A percentile compares a stretch with the other conserved stretches of the same genome.
These are phyloP conservation scores for Pelecanoides urinatrix DNA, from an alignment of 2,113 vertebrate species.

Conservation along the genomic window DNA sequence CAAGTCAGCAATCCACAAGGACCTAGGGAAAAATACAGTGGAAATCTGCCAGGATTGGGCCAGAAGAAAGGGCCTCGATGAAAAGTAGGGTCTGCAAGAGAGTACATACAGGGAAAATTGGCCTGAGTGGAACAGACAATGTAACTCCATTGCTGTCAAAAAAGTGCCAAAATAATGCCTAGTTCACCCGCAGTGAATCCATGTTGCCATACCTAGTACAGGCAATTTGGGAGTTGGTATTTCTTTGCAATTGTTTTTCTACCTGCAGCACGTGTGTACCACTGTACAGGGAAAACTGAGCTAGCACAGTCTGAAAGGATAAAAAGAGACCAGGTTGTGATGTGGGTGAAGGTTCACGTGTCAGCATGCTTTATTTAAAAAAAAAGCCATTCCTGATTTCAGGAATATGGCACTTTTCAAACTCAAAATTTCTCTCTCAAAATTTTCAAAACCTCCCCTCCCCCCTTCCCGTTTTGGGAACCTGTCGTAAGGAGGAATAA, in stretches of 20 bases:
- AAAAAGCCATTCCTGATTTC: neutral
- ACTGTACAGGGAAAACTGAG: neutral
- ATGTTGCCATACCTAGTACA: neutral
- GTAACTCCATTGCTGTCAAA: neutral
- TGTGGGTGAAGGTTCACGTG: neutral
- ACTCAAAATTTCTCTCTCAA: neutral
- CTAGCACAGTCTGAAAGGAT: neutral
- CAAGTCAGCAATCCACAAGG: neutral
- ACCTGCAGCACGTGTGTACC: accelerated
- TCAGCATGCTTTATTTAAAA: neutral
- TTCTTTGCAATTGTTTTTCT: neutral
- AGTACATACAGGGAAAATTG: neutral
- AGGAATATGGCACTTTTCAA: neutral
- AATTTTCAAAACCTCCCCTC: too few species aligned
- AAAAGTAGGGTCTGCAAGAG: neutral
- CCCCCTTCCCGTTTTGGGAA: neutral
- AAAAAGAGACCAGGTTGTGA: neutral
- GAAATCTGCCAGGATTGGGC: neutral
- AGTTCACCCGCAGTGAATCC: neutral
- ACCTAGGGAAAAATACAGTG: neutral
- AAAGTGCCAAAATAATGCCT: neutral
- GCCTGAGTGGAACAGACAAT: neutral
- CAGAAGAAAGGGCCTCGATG: neutral
- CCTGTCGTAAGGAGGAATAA: neutral
- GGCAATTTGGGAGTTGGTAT: neutral